These are phyloP conservation scores for Agrilus mali DNA, from an alignment of 2,888 invertebrate species.

Conservation along the genomic window DNA sequence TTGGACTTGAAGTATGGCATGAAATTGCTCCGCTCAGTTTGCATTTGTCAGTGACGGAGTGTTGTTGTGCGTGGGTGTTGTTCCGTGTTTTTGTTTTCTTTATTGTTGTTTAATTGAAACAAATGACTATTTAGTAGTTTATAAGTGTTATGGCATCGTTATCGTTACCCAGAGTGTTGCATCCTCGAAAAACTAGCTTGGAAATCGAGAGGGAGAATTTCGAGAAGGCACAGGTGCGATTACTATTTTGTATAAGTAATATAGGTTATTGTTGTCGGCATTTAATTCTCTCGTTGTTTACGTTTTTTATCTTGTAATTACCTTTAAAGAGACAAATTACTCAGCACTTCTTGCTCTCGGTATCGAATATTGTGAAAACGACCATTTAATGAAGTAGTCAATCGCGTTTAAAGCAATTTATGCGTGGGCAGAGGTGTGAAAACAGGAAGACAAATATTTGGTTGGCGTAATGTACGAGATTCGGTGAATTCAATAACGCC, in stretches of 20 bases:
- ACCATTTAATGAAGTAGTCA: not conserved
- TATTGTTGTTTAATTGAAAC: no score
- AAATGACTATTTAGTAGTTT: not conserved
- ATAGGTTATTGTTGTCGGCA: not conserved
- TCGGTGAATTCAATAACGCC: no score
- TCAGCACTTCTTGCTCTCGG: not conserved
- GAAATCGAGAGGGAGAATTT: constrained; percentile 72
- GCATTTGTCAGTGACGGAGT: not conserved
- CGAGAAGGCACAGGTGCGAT: constrained; percentile 66
- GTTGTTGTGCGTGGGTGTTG: constrained; percentile 2
- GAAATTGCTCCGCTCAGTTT: not conserved
- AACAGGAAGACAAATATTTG: no score
- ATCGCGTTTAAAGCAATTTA: no score
- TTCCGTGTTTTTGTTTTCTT: not conserved
- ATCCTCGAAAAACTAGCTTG: constrained; percentile 61
- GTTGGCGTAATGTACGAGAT: no score
- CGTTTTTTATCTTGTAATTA: not conserved
- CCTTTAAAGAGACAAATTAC: not conserved
- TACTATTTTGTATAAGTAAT: constrained; percentile 7
- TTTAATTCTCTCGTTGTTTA: not conserved
- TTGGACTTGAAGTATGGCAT: no score
- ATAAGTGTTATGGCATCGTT: constrained; percentile 50
- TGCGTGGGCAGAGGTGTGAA: no score
- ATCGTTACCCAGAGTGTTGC: constrained; percentile 57
- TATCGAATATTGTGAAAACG: not conserved